Conservation (phyloP, 2,797 vertebrate genomes). For the Ceryle rudis region DNA sequence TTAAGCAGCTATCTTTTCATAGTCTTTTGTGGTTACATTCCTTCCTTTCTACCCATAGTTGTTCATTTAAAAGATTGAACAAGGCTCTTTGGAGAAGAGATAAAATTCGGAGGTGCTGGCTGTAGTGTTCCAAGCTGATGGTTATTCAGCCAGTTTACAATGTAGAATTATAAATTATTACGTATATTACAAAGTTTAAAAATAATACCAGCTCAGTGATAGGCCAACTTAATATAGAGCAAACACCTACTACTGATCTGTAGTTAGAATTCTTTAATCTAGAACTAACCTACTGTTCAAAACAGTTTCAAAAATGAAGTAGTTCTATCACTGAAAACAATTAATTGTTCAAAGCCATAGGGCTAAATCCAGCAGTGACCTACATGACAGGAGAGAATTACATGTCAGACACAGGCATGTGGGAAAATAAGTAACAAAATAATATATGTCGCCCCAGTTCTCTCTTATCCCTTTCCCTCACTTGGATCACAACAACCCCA, state of each 20-base stretch:
- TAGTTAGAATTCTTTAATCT: conserved; percentile 75
- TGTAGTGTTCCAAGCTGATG: conserved; percentile 46
- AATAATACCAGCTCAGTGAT: conserved; percentile 66
- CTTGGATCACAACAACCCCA: neutral
- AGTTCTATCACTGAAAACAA: conserved; percentile 61
- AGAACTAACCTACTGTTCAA: conserved; percentile 70
- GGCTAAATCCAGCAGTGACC: conserved; percentile 50
- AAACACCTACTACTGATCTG: conserved; percentile 71
- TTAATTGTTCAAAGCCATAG: conserved; percentile 62
- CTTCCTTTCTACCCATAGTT: neutral
- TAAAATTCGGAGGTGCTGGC: conserved; percentile 40
- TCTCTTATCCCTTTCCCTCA: neutral
- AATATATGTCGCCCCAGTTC: neutral
- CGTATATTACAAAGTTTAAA: conserved; percentile 74
- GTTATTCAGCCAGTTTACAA: conserved; percentile 54
- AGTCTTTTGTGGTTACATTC: neutral
- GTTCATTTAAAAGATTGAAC: conserved; percentile 29
- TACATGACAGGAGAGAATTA: conserved; percentile 2
- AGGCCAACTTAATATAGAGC: conserved; percentile 61
- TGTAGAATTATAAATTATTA: conserved; percentile 77
- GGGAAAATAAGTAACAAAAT: neutral
- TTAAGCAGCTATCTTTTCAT: neutral
- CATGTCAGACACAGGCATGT: neutral
- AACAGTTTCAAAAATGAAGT: conserved; percentile 57
- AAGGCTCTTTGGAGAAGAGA: conserved; percentile 46